Conservation (phyloP, 2,888 invertebrate genomes). For the Pseudoips prasinana region DNA sequence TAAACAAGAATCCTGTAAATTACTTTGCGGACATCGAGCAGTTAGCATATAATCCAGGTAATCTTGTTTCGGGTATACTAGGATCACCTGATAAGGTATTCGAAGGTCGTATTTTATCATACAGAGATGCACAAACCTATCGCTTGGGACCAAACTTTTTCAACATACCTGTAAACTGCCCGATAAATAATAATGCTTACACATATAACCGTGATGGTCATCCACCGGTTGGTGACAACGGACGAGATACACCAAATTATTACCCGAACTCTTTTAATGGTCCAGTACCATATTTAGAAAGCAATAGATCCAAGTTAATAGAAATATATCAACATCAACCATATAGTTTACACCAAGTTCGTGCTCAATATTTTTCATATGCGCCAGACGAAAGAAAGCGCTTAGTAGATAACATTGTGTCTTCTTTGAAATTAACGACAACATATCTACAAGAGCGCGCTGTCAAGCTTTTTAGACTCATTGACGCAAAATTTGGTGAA, state of each 20-base stretch:
- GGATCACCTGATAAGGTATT: conserved; percentile 95
- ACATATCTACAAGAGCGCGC: conserved; percentile 77
- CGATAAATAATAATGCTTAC: conserved; percentile 83
- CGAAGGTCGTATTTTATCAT: conserved; percentile 90
- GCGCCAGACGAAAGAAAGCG: conserved; percentile 87
- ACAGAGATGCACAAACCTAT: conserved; percentile 92
- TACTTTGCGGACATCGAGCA: conserved; percentile 97
- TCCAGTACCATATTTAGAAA: conserved; percentile 85
- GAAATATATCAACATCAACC: conserved; percentile 86
- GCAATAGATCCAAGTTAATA: conserved; percentile 73
- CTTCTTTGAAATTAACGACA: conserved; percentile 88
- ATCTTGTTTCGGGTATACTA: conserved; percentile 94
- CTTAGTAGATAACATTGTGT: conserved; percentile 90
- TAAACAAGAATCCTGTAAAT: conserved; percentile 93
- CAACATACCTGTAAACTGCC: conserved; percentile 96
- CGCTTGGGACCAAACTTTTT: conserved; percentile 94
- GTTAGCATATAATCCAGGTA: conserved; percentile 92
- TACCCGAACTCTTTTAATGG: conserved; percentile 97
- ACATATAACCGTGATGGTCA: conserved; percentile 95
- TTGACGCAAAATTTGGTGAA: conserved; percentile 89
- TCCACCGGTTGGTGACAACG: conserved; percentile 88
- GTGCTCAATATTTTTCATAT: conserved; percentile 88
- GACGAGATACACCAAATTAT: conserved; percentile 94
- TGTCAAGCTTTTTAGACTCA: conserved; percentile 89
- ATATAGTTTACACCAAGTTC: conserved; percentile 93